Percentiles rank a stretch among this genome's conserved stretches.
Conservation (phyloP, 2,888 invertebrate species). For the Tenthredo mesomela region DNA sequence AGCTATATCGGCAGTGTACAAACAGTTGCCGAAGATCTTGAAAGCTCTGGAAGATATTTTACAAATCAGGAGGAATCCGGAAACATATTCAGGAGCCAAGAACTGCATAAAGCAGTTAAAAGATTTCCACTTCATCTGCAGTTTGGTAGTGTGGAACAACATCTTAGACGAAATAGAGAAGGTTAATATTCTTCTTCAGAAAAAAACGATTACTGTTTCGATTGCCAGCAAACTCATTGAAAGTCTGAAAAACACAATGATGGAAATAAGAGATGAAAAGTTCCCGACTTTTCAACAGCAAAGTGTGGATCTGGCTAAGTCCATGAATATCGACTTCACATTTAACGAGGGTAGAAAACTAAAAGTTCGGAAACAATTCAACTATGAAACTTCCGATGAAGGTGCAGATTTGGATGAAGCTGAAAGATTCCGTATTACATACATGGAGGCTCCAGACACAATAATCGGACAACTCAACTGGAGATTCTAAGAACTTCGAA, state of each 20-base stretch:
- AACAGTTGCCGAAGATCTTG: not conserved
- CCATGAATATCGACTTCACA: not conserved
- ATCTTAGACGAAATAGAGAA: not conserved
- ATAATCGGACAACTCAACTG: not conserved
- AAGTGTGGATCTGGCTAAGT: not conserved
- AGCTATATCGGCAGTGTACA: not conserved
- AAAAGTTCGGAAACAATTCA: not conserved
- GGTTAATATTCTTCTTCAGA: not conserved
- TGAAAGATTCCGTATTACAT: not conserved
- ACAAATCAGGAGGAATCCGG: not conserved
- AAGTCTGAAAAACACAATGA: not conserved
- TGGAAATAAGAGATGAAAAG: not conserved
- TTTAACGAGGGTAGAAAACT: not conserved
- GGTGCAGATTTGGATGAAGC: not conserved
- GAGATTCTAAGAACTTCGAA: not conserved
- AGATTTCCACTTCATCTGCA: not conserved
- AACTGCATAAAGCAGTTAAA: not conserved
- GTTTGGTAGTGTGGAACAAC: not conserved
- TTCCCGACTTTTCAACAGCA: not conserved
- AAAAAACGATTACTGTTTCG: not conserved
- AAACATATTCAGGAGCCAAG: not conserved
- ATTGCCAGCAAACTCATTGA: not conserved
- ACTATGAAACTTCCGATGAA: not conserved
- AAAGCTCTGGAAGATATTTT: not conserved
- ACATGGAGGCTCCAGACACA: not conserved